Percentiles rank a stretch among this genome's conserved stretches.
Evolutionary conservation across 2,888 invertebrate species (phyloP).

Genomic region (Caenorhabditis wallacei): DNA sequence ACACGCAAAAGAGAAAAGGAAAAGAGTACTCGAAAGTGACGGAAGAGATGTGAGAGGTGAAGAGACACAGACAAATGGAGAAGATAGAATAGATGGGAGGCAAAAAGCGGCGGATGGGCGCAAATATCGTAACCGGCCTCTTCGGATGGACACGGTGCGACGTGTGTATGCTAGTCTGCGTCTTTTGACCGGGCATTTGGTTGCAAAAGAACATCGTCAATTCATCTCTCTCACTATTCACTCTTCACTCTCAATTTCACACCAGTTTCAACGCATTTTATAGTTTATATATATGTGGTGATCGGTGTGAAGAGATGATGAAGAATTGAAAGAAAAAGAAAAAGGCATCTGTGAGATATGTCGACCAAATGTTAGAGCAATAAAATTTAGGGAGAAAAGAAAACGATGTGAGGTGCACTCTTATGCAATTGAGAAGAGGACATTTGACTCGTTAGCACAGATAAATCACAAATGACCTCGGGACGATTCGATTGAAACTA

Average conservation of each 20-base stretch:
- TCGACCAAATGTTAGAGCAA: conserved; percentile 55
- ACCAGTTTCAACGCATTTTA: conserved; percentile 61
- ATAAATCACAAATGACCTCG: conserved; percentile 17
- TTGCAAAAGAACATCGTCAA: conserved; percentile 51
- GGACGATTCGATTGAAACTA: conserved; percentile 7
- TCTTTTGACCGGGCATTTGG: conserved; percentile 22
- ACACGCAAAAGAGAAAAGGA: conserved; percentile 33
- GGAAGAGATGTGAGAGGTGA: conserved; percentile 31
- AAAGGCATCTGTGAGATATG: conserved; percentile 37
- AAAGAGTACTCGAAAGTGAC: conserved; percentile 48
- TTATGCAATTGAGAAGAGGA: conserved; percentile 31
- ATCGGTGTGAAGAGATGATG: conserved; percentile 22
- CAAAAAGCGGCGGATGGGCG: conserved; percentile 51
- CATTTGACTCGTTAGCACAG: conserved; percentile 8
- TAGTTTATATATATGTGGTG: conserved; percentile 56
- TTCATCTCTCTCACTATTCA: conserved; percentile 4
- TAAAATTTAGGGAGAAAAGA: conserved; percentile 29
- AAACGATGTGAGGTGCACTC: conserved; percentile 13
- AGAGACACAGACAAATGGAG: conserved; percentile 44
- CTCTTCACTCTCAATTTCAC: conserved; percentile 50
- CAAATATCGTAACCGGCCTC: conserved; percentile 64
- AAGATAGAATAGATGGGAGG: conserved; percentile 36
- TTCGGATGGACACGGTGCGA: conserved; percentile 56
- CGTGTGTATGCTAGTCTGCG: conserved; percentile 35
- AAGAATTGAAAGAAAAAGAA: conserved; percentile 6